phyloP scores from a whole-genome alignment of 2,797 vertebrate species.

The Enteromius fasciolatus region DNA sequence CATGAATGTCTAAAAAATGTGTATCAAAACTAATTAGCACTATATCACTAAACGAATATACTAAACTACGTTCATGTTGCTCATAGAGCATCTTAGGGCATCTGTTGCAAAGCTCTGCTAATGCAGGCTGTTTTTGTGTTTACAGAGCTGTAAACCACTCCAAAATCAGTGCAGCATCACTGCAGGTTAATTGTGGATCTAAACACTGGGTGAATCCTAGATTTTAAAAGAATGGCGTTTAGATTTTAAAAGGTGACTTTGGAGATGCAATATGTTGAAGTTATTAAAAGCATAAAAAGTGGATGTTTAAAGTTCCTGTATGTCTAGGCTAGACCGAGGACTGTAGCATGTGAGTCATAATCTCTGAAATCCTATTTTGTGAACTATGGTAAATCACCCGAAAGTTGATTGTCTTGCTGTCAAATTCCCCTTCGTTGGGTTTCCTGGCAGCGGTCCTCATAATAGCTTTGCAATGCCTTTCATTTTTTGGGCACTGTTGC shows the following conservation, averaged over 20 bases:
- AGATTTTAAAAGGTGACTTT: background rate
- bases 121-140: constrained; percentile 16
- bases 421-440: constrained; percentile 3
- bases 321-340: background rate
- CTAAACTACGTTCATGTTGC: background rate
- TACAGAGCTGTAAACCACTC: background rate
- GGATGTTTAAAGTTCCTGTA: background rate
- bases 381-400: constrained; percentile 1
- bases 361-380: background rate
- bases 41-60: background rate
- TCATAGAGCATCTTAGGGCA: background rate
- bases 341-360: constrained; percentile 2
- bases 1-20: background rate
- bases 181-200: background rate
- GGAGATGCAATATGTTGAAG: no score
- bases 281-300: background rate
- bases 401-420: background rate
- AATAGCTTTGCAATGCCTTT: background rate
- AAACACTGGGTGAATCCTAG: background rate
- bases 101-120: constrained; percentile 7
- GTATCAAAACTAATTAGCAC: background rate
- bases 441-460: background rate
- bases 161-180: constrained; percentile 17
- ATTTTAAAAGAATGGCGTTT: background rate
- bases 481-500: background rate